Evolutionary conservation across 1,140 invertebrate species (phyloP), one percentile per base, ranked within the genome.

Genomic region (Drosophila carrolli): DNA sequence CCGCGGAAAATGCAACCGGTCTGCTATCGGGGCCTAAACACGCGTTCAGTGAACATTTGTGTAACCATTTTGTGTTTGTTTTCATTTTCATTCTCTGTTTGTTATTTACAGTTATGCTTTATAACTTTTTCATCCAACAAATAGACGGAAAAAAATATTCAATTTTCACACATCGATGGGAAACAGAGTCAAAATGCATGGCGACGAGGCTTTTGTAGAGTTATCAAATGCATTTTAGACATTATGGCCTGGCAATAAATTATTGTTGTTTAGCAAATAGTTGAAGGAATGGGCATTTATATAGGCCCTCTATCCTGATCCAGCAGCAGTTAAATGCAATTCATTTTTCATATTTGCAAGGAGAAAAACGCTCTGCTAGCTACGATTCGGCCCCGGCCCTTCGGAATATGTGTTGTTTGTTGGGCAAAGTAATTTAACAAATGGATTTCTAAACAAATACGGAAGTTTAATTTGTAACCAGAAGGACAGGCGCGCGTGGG

Each of bases 391-490:
- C 61, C 46, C 62, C 41, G 59, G 63, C 67, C 43, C n/a, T 71
- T 8, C 32, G 47, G 35, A 48, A 48, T 44, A 40, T 68, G 50
- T 75, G 55, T 68, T 75, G 58, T 56, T 50, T 37, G 73, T 51
- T 55, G 63, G 83, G 75, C 79, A 80, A 90, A 90, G 88, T 90
- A 90, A 90, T 90, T 90, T 91, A 90, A 90, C 88, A 90, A 90
- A 90, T 90, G 88, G 88, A 90, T 90, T 90, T 90, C 88, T 83
- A 88, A 90, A 90, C 88, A 90, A 90, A 90, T 91, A 91, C 88
- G 88, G 88, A 90, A 83, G 86, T 90, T 90, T 90, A 90, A 90
- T 90, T 90, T 90, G 88, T 90, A 90, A 91, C 83, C 76, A 84
- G 78, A 90, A 85, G 85, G 84, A 89, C 85, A 85, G 63, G 85